phyloP scores from a whole-genome alignment of 2,888 invertebrate species.

The Griposia aprilina region DNA sequence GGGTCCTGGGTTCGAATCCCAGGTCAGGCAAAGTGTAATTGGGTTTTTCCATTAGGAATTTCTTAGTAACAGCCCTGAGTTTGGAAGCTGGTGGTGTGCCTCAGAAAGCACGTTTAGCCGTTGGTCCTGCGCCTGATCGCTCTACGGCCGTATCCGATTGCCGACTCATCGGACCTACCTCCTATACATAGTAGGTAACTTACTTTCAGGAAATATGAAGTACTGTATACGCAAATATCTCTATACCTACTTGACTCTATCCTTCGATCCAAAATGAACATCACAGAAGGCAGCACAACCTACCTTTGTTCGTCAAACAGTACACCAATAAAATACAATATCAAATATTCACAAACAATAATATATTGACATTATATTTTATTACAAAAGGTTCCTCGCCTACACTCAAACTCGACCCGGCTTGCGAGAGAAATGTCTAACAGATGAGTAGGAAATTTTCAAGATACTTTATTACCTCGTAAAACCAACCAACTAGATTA shows the following conservation, averaged over 20 bases:
- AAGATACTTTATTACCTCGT: conserved; percentile 73
- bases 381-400: conserved; percentile 62
- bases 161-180: too few relatives aligned
- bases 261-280: background rate
- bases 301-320: conserved; percentile 44
- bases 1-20: too few relatives aligned
- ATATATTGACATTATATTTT: conserved; percentile 63
- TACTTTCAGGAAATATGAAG: background rate
- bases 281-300: conserved; percentile 13
- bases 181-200: background rate
- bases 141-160: too few relatives aligned
- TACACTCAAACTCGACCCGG: conserved; percentile 58
- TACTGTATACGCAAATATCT: background rate
- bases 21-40: too few relatives aligned
- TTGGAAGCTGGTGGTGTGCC: too few relatives aligned
- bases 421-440: conserved; percentile 63
- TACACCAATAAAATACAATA: conserved; percentile 56
- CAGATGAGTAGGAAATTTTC: conserved; percentile 70
- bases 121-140: too few relatives aligned
- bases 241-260: background rate
- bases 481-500: conserved; percentile 74
- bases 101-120: too few relatives aligned
- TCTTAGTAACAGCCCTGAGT: too few relatives aligned
- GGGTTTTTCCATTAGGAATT: too few relatives aligned
- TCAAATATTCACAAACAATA: conserved; percentile 59